phyloP scores from a whole-genome alignment of 92 coral and sea anemone genomes.

The Galaxea fascicularis region DNA sequence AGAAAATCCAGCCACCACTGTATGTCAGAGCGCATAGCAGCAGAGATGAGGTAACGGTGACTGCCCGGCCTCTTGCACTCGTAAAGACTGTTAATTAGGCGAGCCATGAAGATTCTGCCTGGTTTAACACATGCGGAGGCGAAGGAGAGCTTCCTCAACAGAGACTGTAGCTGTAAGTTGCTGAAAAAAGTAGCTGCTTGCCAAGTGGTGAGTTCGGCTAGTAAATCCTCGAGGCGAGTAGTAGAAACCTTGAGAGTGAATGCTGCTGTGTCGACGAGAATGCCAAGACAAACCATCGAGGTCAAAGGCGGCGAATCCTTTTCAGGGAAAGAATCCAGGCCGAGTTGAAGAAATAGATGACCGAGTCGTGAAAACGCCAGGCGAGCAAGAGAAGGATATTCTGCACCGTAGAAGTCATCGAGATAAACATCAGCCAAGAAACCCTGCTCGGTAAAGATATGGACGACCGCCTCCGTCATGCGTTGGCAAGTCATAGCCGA shows the following conservation, averaged over 20 bases:
- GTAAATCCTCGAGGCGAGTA: conserved; percentile 17
- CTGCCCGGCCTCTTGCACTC: conserved; percentile 18
- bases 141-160: conserved; percentile 42
- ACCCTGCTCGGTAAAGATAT: too few relatives aligned
- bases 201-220: conserved; percentile 17
- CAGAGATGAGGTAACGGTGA: conserved; percentile 22
- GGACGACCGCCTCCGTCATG: too few relatives aligned
- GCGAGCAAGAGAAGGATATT: neutral
- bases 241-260: conserved; percentile 16
- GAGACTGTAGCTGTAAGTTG: conserved; percentile 12
- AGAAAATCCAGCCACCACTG: too few relatives aligned
- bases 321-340: neutral
- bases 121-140: conserved; percentile 41
- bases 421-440: too few relatives aligned
- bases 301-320: neutral
- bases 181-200: conserved; percentile 17
- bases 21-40: conserved; percentile 44
- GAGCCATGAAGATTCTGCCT: conserved; percentile 54
- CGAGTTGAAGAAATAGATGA: neutral
- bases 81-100: conserved; percentile 30
- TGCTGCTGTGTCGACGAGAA: conserved; percentile 21
- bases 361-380: neutral
- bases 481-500: too few relatives aligned
- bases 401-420: neutral
- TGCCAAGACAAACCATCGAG: conserved; percentile 13